Percentiles rank a stretch among this genome's conserved stretches.
Conservation (phyloP, 2,113 vertebrate genomes). For the Lasiurus cinereus region DNA sequence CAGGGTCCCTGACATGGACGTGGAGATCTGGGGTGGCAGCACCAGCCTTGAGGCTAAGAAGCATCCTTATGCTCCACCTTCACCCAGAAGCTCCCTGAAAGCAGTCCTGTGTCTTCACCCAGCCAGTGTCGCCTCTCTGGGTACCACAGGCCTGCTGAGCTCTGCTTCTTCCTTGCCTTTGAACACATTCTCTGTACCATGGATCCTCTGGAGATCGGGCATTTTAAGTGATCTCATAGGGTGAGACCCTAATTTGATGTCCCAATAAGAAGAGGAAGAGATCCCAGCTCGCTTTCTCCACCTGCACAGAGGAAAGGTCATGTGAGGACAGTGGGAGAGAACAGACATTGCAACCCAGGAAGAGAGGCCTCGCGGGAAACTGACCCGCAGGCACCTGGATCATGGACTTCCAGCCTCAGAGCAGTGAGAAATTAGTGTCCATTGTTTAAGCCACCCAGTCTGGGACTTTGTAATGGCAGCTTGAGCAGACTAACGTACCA, state of each 20-base stretch:
- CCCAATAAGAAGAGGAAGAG: not conserved
- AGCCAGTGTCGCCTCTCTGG: not conserved
- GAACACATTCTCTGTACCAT: not conserved
- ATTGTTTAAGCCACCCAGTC: not conserved
- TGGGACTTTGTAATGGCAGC: not conserved
- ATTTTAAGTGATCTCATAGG: not conserved
- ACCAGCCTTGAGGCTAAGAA: not conserved
- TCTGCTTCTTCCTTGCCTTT: not conserved
- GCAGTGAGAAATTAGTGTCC: not conserved
- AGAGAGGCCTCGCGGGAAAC: not conserved
- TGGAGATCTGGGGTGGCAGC: too few relatives aligned
- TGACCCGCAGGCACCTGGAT: not conserved
- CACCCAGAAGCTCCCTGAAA: not conserved
- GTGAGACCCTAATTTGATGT: not conserved
- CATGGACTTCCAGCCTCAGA: not conserved
- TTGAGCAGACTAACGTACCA: not conserved
- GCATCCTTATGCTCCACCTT: not conserved
- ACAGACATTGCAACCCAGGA: not conserved
- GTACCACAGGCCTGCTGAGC: not conserved
- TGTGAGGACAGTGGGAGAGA: not conserved
- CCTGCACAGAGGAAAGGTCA: not conserved
- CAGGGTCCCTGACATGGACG: fast-evolving
- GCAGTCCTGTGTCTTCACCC: not conserved
- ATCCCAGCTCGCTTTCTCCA: not conserved
- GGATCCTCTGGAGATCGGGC: not conserved